Evolutionary conservation across 30 jellyfish, hydroid and myxozoan genomes (phyloP).

Genomic region (Sanderia malayensis): DNA sequence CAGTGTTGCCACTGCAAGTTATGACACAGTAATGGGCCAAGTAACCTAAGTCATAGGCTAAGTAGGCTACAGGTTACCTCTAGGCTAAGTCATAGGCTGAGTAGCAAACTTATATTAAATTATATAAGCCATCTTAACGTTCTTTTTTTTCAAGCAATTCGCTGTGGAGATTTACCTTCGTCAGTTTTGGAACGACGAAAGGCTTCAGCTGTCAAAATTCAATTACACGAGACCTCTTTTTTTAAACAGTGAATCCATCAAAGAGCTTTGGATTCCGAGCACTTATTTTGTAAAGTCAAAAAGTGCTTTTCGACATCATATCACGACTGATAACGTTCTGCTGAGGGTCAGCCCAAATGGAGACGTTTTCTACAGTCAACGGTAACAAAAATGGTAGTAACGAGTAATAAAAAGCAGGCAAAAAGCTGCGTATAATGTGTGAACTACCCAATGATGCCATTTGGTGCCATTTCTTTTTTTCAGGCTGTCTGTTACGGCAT

Average conservation of each 20-base stretch:
- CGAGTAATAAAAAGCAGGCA: background rate
- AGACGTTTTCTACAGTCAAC: constrained; percentile 62
- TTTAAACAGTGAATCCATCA: constrained; percentile 42
- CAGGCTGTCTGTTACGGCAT: constrained; percentile 58
- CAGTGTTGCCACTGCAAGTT: no score
- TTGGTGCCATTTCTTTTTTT: background rate
- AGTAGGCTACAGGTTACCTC: no score
- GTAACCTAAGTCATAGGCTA: no score
- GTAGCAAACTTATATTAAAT: no score
- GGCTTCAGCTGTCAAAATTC: constrained; percentile 45
- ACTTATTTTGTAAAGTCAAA: constrained; percentile 67
- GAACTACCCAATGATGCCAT: no score
- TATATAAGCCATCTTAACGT: no score
- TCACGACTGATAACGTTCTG: constrained; percentile 63
- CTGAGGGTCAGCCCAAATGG: constrained; percentile 66
- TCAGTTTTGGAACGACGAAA: constrained; percentile 67
- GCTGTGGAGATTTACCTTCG: constrained; percentile 70
- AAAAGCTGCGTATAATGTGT: background rate
- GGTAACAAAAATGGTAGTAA: constrained; percentile 9
- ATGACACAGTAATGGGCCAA: no score
- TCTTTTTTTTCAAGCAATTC: constrained; percentile 40
- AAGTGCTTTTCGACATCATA: constrained; percentile 52
- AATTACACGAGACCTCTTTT: constrained; percentile 51
- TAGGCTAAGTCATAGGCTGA: no score
- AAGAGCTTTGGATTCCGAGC: constrained; percentile 68